phyloP scores from a whole-genome alignment of 2,797 vertebrate genomes.

The Microctenopoma steveboyesi region DNA sequence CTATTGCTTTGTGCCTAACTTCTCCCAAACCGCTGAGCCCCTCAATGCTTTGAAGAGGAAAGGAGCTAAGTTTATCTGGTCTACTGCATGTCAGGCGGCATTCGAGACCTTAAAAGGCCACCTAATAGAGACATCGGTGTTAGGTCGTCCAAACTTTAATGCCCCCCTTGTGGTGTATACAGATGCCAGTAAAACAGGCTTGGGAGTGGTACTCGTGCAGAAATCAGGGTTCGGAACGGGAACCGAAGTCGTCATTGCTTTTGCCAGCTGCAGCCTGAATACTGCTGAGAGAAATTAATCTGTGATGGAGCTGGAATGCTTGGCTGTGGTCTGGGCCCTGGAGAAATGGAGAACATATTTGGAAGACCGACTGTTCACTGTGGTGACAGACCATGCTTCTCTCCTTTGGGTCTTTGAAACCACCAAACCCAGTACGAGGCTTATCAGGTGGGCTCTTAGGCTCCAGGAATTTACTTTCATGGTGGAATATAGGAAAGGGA shows the following conservation, averaged over 20 bases:
- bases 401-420: conserved; percentile 10
- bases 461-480: too few species aligned
- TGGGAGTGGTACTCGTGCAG: background rate
- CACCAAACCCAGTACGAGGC: conserved; percentile 5
- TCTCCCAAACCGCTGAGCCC: background rate
- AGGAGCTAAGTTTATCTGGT: background rate
- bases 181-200: background rate
- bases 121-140: background rate
- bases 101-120: background rate
- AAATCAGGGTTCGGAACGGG: background rate
- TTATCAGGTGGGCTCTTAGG: background rate
- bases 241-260: background rate
- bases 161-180: background rate
- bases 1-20: background rate
- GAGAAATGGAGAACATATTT: background rate
- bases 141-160: background rate
- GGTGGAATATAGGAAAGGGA: too few species aligned
- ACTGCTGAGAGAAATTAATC: background rate
- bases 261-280: background rate
- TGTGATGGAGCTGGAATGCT: background rate
- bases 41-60: background rate
- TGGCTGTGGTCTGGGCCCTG: background rate
- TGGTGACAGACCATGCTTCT: background rate
- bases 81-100: background rate
- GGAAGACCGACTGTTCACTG: background rate